A percentile compares a stretch with the other conserved stretches of the same genome.
Evolutionary conservation across 1,140 invertebrate species (phyloP).

Genomic region (Aphis craccivora): DNA sequence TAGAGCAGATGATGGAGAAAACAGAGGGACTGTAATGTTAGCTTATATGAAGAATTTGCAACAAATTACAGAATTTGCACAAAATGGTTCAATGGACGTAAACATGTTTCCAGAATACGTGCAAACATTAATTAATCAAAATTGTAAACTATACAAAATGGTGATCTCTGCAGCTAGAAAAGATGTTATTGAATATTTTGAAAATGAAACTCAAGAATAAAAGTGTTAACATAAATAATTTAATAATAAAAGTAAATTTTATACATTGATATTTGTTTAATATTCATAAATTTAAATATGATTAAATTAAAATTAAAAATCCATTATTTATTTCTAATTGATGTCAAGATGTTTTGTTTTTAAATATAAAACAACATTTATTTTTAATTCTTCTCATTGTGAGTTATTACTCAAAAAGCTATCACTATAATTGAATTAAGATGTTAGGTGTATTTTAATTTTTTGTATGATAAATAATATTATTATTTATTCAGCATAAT

Average conservation of each 20-base stretch:
- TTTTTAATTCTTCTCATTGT: too few relatives aligned
- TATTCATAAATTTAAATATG: neutral
- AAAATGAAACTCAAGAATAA: neutral
- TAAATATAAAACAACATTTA: neutral
- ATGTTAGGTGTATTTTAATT: too few relatives aligned
- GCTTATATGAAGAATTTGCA: constrained; percentile 60
- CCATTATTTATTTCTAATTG: too few relatives aligned
- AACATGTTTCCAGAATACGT: constrained; percentile 48
- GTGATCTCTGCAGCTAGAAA: constrained; percentile 15
- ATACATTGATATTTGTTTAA: neutral
- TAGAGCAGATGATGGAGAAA: constrained; percentile 35
- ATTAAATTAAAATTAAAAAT: neutral
- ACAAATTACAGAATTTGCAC: constrained; percentile 59
- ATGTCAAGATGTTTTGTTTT: neutral
- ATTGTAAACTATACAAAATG: constrained; percentile 51
- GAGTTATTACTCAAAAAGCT: neutral
- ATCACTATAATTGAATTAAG: neutral
- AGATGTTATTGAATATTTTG: constrained; percentile 48
- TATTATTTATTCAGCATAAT: too few relatives aligned
- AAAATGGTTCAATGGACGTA: constrained; percentile 54
- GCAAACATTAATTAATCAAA: constrained; percentile 46
- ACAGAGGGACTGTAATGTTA: constrained; percentile 60
- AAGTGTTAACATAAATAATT: neutral
- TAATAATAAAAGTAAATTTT: neutral
- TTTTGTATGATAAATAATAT: too few relatives aligned